A percentile compares a stretch with the other conserved stretches of the same genome.
Conservation (phyloP, 2,888 invertebrate species). For the Xestobium rufovillosum region DNA sequence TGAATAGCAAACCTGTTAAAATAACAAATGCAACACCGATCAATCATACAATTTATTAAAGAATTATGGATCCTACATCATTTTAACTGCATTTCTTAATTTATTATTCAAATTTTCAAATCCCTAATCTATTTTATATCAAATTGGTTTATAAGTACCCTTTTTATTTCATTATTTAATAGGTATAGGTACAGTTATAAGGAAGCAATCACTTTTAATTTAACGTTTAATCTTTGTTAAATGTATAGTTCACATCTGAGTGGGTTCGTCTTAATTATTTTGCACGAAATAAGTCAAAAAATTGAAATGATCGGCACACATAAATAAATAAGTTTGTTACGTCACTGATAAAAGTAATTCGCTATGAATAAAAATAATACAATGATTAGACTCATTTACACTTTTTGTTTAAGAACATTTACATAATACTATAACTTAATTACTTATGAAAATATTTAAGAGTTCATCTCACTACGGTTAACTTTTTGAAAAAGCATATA, state of each 20-base stretch:
- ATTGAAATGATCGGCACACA: constrained; percentile 9
- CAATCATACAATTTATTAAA: constrained; percentile 37
- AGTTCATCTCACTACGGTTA: no score
- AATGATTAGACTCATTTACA: no score
- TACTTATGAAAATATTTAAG: no score
- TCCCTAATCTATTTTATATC: constrained; percentile 25
- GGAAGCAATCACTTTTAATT: constrained; percentile 22
- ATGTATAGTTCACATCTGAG: no score
- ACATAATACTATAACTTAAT: no score
- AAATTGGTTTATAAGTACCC: constrained; percentile 27
- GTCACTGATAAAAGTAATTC: not conserved
- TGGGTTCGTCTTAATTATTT: no score
- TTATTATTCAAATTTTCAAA: constrained; percentile 32
- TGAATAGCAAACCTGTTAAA: no score
- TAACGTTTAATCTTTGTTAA: no score
- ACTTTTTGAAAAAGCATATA: no score
- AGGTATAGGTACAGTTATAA: constrained; percentile 22
- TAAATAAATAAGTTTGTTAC: constrained; percentile 10
- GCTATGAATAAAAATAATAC: constrained; percentile 7
- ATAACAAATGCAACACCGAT: no score
- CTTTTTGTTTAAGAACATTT: no score
- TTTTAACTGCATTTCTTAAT: constrained; percentile 31
- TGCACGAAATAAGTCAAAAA: constrained; percentile 7
- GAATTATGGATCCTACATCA: constrained; percentile 36
- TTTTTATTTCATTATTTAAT: constrained; percentile 19